These are phyloP conservation scores for Turdus rufiventris DNA, from an alignment of 2,113 vertebrate species.

Conservation along the genomic window DNA sequence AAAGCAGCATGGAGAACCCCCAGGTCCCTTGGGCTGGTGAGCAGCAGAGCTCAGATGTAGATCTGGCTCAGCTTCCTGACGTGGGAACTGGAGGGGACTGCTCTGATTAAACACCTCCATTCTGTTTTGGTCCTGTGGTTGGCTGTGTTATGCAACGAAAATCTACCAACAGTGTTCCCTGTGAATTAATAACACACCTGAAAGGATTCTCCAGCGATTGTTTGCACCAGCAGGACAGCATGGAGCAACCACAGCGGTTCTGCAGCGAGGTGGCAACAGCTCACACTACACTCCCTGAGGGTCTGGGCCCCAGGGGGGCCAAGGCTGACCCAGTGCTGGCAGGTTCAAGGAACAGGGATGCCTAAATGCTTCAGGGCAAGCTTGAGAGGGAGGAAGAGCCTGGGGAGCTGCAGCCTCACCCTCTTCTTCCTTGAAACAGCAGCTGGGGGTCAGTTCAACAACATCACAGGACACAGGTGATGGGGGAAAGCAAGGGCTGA, in stretches of 20 bases:
- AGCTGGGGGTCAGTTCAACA: background rate
- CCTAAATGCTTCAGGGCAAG: background rate
- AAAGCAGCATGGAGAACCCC: conserved; percentile 25
- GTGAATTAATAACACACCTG: background rate
- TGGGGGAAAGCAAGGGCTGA: background rate
- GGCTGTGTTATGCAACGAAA: background rate
- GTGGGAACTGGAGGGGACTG: background rate
- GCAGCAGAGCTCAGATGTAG: background rate
- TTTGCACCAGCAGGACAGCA: background rate
- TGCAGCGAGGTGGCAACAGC: background rate
- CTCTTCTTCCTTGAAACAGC: background rate
- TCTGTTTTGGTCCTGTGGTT: background rate
- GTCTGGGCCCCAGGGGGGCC: rapidly evolving
- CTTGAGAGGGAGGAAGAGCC: background rate
- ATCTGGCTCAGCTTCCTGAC: background rate
- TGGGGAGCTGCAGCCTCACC: background rate
- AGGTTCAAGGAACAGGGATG: background rate
- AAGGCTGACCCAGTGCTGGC: background rate
- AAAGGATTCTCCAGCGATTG: background rate
- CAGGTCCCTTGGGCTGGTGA: background rate
- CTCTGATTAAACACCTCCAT: background rate
- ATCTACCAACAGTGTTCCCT: background rate
- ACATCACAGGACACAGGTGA: rapidly evolving
- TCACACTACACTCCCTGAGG: background rate
- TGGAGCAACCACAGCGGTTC: background rate